A percentile compares a stretch with the other conserved stretches of the same genome.
Conservation (phyloP, 1,140 invertebrate genomes). For the Rhizoglyphus robini region DNA sequence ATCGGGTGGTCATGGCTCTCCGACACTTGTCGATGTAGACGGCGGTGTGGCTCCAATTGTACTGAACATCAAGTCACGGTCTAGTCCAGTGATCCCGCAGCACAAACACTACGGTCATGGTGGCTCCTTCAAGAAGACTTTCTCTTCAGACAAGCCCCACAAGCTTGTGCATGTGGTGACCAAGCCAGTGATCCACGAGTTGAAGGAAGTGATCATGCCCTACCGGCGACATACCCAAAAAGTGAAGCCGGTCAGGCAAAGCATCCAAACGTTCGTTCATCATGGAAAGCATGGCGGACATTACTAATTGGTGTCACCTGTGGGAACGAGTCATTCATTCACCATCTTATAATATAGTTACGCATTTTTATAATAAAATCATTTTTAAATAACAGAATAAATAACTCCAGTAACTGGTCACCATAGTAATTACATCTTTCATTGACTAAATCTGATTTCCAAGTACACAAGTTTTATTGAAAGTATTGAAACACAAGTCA, state of each 20-base stretch:
- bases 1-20: background rate
- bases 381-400: too few relatives aligned
- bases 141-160: background rate
- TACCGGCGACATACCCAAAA: background rate
- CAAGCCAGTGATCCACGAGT: background rate
- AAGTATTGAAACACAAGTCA: too few relatives aligned
- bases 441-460: too few relatives aligned
- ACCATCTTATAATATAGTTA: too few relatives aligned
- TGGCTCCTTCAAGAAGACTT: background rate
- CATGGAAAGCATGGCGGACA: too few relatives aligned
- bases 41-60: background rate
- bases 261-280: background rate
- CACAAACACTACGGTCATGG: background rate
- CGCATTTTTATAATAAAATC: too few relatives aligned
- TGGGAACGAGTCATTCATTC: too few relatives aligned
- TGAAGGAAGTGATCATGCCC: background rate
- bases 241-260: background rate
- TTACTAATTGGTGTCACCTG: too few relatives aligned
- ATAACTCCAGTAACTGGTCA: too few relatives aligned
- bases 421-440: too few relatives aligned
- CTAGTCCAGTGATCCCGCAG: background rate
- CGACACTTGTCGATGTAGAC: background rate
- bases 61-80: background rate
- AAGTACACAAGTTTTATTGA: too few relatives aligned
- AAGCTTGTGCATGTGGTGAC: background rate